Conservation (phyloP, 2,888 invertebrate genomes). For the Pemphredon lugubris region DNA sequence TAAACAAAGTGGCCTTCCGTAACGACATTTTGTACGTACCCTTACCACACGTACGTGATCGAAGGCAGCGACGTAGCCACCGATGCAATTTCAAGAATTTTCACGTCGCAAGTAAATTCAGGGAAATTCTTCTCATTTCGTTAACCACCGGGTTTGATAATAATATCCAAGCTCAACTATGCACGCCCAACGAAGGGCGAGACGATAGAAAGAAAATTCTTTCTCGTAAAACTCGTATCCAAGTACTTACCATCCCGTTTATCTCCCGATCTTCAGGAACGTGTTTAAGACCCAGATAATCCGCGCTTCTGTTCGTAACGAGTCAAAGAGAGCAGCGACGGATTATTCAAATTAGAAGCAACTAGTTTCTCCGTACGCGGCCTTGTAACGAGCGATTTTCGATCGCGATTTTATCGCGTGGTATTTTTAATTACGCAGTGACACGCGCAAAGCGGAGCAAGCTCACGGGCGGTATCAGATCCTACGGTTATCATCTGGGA, state of each 20-base stretch:
- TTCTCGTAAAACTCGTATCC: no score
- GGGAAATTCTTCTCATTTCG: no score
- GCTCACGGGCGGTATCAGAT: conserved; percentile 28
- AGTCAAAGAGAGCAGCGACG: conserved; percentile 13
- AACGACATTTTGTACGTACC: no score
- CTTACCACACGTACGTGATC: no score
- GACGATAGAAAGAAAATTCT: not conserved
- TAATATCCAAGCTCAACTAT: no score
- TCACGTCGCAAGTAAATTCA: no score
- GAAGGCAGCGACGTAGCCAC: no score
- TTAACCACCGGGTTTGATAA: no score
- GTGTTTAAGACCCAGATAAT: conserved; percentile 39
- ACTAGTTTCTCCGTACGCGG: conserved; percentile 2
- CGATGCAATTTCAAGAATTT: no score
- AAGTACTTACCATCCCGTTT: no score
- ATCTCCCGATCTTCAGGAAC: conserved; percentile 29
- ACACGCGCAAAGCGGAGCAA: conserved; percentile 20
- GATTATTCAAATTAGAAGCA: conserved; percentile 28
- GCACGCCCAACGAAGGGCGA: not conserved
- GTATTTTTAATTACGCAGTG: conserved; percentile 43
- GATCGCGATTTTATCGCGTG: conserved; percentile 30
- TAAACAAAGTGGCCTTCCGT: no score
- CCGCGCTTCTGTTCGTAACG: conserved; percentile 30
- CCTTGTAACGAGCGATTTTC: conserved; percentile 10
- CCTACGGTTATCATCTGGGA: no score